Conservation (phyloP, 2,113 vertebrate genomes). For the Indicator indicator region DNA sequence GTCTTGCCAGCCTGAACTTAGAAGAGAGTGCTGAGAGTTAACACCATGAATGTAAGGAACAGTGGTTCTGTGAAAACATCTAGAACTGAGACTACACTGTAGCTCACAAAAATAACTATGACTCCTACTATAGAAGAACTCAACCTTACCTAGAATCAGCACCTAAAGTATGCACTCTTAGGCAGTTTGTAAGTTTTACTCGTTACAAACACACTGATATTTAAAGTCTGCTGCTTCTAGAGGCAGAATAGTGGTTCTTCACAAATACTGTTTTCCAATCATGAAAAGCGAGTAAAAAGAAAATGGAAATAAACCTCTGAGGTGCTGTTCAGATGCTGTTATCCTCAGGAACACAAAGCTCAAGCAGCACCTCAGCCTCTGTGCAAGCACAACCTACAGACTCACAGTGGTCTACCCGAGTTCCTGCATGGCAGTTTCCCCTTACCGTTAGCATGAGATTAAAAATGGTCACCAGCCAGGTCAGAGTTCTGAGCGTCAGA, state of each 20-base stretch:
- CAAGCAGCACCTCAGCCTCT: background rate
- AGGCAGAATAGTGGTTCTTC: background rate
- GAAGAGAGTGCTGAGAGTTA: background rate
- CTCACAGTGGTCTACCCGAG: rapidly evolving
- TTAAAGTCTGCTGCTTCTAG: background rate
- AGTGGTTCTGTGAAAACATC: conserved; percentile 3
- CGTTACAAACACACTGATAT: background rate
- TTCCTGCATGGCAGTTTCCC: background rate
- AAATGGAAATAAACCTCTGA: background rate
- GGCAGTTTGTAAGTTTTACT: conserved; percentile 9
- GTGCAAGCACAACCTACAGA: background rate
- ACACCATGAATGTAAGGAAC: background rate
- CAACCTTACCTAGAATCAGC: background rate
- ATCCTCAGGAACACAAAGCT: background rate
- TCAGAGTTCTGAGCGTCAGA: background rate
- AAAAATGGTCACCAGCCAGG: background rate
- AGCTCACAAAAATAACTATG: background rate
- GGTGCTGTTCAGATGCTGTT: background rate
- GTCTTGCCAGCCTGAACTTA: background rate
- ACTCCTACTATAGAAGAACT: background rate
- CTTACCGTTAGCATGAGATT: background rate
- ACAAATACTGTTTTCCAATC: background rate
- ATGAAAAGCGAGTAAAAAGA: background rate
- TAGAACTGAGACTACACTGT: background rate
- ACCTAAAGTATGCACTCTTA: background rate